These are phyloP conservation scores for Apotomis capreana DNA, from an alignment of 2,888 invertebrate species.

Conservation along the genomic window DNA sequence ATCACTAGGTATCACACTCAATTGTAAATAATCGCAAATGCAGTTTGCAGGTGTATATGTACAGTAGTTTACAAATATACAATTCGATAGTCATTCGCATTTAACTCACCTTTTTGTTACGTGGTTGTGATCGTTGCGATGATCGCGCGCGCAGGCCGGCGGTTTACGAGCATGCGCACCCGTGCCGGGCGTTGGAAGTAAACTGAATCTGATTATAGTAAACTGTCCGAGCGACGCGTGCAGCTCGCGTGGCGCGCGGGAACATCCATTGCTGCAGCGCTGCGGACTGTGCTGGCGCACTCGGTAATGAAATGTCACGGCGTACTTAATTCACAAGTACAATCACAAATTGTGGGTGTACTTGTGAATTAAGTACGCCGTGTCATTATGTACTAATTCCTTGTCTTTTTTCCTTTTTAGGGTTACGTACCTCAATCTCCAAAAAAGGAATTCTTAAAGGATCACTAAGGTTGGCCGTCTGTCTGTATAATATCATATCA, in stretches of 20 bases:
- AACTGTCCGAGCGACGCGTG: not conserved
- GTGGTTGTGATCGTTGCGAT: slow-evolving; percentile 3
- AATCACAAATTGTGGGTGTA: no score
- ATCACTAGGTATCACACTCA: not conserved
- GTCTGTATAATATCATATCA: no score
- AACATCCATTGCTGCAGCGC: not conserved
- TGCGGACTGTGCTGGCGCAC: not conserved
- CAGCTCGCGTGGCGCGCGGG: not conserved
- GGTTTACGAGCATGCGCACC: slow-evolving; percentile 21
- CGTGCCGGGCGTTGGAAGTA: slow-evolving; percentile 25
- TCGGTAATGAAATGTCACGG: not conserved
- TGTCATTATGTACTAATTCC: not conserved
- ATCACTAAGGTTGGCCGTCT: no score
- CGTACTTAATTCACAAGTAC: not conserved
- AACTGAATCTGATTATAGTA: slow-evolving; percentile 12
- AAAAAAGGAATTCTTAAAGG: no score
- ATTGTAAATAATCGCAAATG: slow-evolving; percentile 10
- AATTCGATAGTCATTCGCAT: slow-evolving; percentile 12
- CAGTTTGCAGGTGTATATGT: not conserved
- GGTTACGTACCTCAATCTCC: no score
- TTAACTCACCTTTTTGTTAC: slow-evolving; percentile 26
- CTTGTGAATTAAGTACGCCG: not conserved
- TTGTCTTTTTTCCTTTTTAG: no score
- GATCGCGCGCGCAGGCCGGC: slow-evolving; percentile 8
- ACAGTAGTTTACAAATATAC: not conserved